These are phyloP conservation scores for Grus americana DNA, from an alignment of 2,113 vertebrate genomes.

Conservation along the genomic window DNA sequence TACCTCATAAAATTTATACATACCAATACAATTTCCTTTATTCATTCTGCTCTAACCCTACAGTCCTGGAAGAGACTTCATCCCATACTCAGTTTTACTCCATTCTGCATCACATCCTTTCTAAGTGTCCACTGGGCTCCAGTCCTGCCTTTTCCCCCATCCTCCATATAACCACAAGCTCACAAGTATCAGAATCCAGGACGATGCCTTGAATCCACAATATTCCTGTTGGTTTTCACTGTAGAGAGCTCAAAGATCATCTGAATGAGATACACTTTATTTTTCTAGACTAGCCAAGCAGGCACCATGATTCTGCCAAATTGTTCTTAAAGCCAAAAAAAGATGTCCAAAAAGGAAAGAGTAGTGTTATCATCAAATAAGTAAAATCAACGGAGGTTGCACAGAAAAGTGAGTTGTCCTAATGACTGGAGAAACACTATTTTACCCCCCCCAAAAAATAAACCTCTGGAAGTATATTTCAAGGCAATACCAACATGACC, in stretches of 20 bases:
- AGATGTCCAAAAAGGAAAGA: background rate
- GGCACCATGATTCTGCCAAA: background rate
- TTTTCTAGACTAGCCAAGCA: background rate
- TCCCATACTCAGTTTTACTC: background rate
- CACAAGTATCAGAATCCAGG: background rate
- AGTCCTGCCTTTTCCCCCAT: background rate
- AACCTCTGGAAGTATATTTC: background rate
- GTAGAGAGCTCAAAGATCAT: background rate
- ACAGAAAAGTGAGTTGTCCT: background rate
- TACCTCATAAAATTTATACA: background rate
- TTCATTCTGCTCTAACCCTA: background rate
- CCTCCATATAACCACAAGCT: background rate
- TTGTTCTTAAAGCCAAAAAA: background rate
- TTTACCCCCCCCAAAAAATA: background rate
- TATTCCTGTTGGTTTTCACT: background rate
- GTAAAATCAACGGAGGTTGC: background rate
- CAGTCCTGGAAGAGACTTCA: background rate
- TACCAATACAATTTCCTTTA: background rate
- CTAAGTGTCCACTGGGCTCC: background rate
- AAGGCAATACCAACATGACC: background rate
- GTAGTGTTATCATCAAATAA: background rate
- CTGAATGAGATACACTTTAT: background rate
- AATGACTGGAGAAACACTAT: background rate
- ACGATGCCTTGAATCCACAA: background rate
- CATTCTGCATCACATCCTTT: background rate